A percentile compares a stretch with the other conserved stretches of the same genome.
These are phyloP conservation scores for Python bivittatus DNA, from an alignment of 2,113 vertebrate genomes.

Conservation along the genomic window DNA sequence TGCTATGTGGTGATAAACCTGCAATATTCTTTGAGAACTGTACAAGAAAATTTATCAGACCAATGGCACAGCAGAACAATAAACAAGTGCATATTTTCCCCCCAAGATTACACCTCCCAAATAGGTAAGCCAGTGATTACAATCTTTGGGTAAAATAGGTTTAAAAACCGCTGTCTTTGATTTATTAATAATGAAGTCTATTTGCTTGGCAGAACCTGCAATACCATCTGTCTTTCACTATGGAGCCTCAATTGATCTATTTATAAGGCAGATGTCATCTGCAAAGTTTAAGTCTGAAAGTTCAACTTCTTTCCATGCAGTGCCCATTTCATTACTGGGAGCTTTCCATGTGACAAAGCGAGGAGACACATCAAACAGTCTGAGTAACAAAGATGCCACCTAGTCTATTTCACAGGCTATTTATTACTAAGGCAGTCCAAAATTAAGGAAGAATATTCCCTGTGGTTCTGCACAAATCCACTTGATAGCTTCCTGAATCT, in stretches of 20 bases:
- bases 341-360: neutral
- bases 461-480: neutral
- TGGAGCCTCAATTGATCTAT: slow-evolving; percentile 25
- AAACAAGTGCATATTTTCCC: neutral
- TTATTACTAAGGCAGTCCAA: neutral
- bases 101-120: neutral
- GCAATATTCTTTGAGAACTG: neutral
- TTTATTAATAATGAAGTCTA: slow-evolving; percentile 40
- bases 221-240: slow-evolving; percentile 33
- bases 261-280: slow-evolving; percentile 38
- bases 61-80: neutral
- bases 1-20: neutral
- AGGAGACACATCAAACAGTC: neutral
- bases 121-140: slow-evolving; percentile 6
- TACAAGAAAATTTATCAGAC: neutral
- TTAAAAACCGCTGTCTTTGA: slow-evolving; percentile 27
- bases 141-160: slow-evolving; percentile 5
- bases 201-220: slow-evolving; percentile 29
- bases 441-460: neutral
- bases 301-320: slow-evolving; percentile 4
- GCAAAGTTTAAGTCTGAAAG: slow-evolving; percentile 28
- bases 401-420: neutral
- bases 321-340: neutral
- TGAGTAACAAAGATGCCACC: neutral
- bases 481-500: neutral